Evolutionary conservation across 1,140 invertebrate species (phyloP).

Genomic region (Papilio xuthus): DNA sequence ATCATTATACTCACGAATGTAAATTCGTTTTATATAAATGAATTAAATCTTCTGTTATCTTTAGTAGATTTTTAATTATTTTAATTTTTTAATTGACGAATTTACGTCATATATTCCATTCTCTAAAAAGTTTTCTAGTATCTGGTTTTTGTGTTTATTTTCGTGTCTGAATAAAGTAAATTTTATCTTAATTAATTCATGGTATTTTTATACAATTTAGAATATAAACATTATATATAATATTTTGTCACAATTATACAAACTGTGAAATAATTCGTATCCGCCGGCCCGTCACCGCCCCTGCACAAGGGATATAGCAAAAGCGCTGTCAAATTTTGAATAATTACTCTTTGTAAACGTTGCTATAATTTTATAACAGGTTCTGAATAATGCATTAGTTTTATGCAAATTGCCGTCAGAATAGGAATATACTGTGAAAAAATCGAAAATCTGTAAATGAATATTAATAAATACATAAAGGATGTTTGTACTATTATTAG

Average conservation of each 20-base stretch:
- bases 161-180: neutral
- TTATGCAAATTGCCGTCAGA: neutral
- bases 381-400: neutral
- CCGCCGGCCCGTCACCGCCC: constrained; percentile 37
- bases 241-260: constrained; percentile 17
- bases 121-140: neutral
- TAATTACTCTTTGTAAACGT: constrained; percentile 8
- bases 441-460: neutral
- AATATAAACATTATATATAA: constrained; percentile 25
- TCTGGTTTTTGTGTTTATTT: neutral
- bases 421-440: neutral
- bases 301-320: constrained; percentile 5
- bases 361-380: neutral
- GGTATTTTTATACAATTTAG: neutral
- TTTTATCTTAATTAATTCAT: neutral
- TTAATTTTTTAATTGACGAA: neutral
- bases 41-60: neutral
- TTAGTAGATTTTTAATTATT: neutral
- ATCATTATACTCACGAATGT: neutral
- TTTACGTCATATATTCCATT: neutral
- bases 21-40: neutral
- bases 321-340: neutral
- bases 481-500: neutral
- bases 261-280: neutral
- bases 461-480: neutral